These are phyloP conservation scores for Myotis findleyi DNA, from an alignment of 2,797 vertebrate species.

Conservation along the genomic window DNA sequence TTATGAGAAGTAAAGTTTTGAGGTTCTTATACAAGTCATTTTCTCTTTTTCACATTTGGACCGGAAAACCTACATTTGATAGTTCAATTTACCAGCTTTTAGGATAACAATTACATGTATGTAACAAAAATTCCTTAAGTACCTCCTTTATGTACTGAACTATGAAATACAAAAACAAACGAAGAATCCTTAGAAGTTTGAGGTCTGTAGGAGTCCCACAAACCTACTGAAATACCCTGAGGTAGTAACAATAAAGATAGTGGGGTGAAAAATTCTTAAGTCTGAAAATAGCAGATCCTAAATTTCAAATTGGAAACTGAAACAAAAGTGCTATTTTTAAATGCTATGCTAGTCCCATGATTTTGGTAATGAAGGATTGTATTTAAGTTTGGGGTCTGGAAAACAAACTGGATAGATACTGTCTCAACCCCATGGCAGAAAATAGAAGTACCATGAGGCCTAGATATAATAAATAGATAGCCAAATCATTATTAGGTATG, in stretches of 20 bases:
- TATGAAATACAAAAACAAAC: background rate
- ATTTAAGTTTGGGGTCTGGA: background rate
- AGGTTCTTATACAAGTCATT: background rate
- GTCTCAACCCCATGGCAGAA: background rate
- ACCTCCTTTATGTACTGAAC: background rate
- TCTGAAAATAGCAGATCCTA: background rate
- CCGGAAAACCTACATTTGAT: background rate
- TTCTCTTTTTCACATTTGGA: background rate
- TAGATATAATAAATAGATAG: background rate
- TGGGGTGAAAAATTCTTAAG: background rate
- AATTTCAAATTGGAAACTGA: background rate
- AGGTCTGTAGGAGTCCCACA: background rate
- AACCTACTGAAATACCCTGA: background rate
- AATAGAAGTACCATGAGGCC: background rate
- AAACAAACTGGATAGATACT: background rate
- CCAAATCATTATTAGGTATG: background rate
- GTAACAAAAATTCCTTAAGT: slow-evolving; percentile 36
- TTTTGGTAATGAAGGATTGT: background rate
- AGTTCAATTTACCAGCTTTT: background rate
- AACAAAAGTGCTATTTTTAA: background rate
- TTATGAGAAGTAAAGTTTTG: slow-evolving; percentile 6
- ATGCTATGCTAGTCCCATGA: background rate
- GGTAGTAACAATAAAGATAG: background rate
- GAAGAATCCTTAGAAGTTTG: background rate
- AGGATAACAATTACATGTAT: background rate